Conservation (phyloP, 2,888 invertebrate species). For the Crematogaster levior region DNA sequence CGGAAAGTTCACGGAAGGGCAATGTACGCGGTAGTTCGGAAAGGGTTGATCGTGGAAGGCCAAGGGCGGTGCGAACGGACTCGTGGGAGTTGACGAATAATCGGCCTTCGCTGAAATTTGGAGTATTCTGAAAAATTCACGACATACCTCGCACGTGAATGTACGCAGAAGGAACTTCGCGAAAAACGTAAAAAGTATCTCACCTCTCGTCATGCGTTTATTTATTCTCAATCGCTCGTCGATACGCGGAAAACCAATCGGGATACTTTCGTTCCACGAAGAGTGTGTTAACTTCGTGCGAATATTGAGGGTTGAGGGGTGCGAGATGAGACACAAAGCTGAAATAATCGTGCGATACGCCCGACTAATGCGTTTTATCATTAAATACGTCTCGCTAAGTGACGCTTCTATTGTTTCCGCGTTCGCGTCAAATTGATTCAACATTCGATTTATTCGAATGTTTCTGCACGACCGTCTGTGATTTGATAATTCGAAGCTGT, state of each 20-base stretch:
- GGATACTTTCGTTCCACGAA: not conserved
- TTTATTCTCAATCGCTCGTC: not conserved
- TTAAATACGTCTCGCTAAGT: not conserved
- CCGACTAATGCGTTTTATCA: slow-evolving; percentile 28
- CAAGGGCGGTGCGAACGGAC: slow-evolving; percentile 47
- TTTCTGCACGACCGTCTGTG: not conserved
- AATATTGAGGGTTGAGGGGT: not conserved
- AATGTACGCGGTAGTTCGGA: slow-evolving; percentile 7
- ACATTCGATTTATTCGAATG: slow-evolving; percentile 13
- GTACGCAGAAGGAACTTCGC: slow-evolving; percentile 3
- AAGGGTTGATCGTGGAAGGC: slow-evolving; percentile 46
- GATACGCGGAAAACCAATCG: slow-evolving; percentile 41
- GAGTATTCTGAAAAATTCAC: slow-evolving; percentile 57
- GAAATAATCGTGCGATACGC: not conserved
- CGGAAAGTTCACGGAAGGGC: slow-evolving; percentile 32
- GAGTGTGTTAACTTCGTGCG: not conserved
- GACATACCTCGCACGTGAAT: too few species aligned
- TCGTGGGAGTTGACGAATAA: slow-evolving; percentile 41
- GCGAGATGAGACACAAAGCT: not conserved
- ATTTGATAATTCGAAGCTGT: slow-evolving; percentile 14
- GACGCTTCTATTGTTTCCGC: slow-evolving; percentile 11
- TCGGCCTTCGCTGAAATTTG: slow-evolving; percentile 32
- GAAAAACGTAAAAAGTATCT: slow-evolving; percentile 42
- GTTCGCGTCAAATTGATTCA: slow-evolving; percentile 14
- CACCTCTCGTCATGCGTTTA: not conserved